These are phyloP conservation scores for Orchesella flavescens DNA, from an alignment of 2,888 invertebrate species.

Conservation along the genomic window DNA sequence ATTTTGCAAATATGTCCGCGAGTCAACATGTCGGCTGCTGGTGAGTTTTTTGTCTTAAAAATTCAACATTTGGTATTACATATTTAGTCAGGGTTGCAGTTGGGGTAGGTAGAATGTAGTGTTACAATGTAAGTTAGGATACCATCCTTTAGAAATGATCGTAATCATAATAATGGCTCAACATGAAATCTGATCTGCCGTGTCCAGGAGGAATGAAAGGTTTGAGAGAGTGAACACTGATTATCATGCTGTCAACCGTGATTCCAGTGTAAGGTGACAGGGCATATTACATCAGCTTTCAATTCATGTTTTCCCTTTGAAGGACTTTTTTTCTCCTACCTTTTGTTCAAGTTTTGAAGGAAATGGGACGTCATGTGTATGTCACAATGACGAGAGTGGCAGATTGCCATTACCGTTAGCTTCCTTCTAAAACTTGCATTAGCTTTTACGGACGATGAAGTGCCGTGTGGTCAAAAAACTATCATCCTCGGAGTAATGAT, in stretches of 20 bases:
- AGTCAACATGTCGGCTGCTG: no score
- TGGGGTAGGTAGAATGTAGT: background rate
- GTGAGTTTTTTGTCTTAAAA: no score
- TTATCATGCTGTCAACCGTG: constrained; percentile 53
- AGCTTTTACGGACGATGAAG: constrained; percentile 25
- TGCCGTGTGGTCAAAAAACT: constrained; percentile 60
- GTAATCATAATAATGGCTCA: background rate
- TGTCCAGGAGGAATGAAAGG: constrained; percentile 27
- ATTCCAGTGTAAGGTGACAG: constrained; percentile 27
- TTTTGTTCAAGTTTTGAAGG: constrained; percentile 20
- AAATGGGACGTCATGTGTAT: constrained; percentile 65
- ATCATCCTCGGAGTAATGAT: constrained; percentile 44
- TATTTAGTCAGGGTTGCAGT: no score
- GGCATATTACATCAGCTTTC: background rate
- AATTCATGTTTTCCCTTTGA: background rate
- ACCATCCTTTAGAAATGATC: background rate
- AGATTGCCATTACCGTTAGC: constrained; percentile 63
- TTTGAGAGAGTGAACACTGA: constrained; percentile 28
- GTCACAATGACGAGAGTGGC: constrained; percentile 56
- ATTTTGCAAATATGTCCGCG: no score
- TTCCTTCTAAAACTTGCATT: constrained; percentile 21
- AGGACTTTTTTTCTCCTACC: background rate
- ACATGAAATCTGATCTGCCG: constrained; percentile 7
- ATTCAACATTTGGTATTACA: no score
- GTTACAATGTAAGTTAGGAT: background rate